Conservation (phyloP, 2,113 vertebrate species). For the Oenanthe oenanthe region DNA sequence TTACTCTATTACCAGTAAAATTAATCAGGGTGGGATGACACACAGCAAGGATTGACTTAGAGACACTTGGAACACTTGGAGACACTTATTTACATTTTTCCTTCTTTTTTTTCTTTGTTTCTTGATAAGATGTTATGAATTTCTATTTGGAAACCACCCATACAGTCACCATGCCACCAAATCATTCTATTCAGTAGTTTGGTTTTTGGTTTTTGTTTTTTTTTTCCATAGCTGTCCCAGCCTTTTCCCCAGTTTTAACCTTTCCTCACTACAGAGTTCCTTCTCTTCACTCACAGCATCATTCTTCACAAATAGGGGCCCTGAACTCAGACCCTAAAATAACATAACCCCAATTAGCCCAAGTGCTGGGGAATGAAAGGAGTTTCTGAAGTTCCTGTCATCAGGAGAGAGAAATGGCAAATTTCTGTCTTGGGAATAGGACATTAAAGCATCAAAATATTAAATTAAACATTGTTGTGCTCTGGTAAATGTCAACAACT, state of each 20-base stretch:
- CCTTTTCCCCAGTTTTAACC: not conserved
- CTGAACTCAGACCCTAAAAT: not conserved
- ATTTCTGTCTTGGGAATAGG: not conserved
- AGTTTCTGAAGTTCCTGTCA: not conserved
- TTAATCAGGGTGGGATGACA: not conserved
- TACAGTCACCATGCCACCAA: not conserved
- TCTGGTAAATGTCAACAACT: conserved; percentile 68
- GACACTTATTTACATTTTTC: not conserved
- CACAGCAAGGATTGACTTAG: fast-evolving
- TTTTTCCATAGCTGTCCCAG: not conserved
- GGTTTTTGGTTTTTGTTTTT: not conserved
- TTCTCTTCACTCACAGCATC: not conserved
- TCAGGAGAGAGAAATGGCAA: conserved; percentile 2
- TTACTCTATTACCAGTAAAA: not conserved
- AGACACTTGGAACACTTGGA: not conserved
- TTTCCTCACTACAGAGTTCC: not conserved
- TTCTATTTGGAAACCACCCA: not conserved
- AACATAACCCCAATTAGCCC: not conserved
- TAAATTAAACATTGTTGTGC: conserved; percentile 54
- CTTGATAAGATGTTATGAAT: not conserved
- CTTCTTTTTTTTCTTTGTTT: not conserved
- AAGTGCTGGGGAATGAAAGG: not conserved
- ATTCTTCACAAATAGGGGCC: not conserved
- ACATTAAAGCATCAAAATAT: conserved; percentile 55
- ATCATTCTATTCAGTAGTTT: not conserved